These are phyloP conservation scores for Drosophila siamana DNA, from an alignment of 2,888 invertebrate genomes.

Conservation along the genomic window DNA sequence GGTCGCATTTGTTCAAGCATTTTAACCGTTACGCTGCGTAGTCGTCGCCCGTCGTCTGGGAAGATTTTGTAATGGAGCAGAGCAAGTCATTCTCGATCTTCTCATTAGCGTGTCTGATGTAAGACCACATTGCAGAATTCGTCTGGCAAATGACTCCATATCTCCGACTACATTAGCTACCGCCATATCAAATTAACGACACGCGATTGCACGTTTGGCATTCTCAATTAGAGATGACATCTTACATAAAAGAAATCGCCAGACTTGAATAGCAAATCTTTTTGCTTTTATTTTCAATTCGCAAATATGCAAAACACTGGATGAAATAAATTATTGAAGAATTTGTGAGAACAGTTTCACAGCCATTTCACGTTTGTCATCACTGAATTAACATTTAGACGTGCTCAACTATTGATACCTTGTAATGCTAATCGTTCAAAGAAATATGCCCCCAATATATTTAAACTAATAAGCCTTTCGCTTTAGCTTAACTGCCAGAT, in stretches of 20 bases:
- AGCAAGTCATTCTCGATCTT: constrained; percentile 34
- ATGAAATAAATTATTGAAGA: not conserved
- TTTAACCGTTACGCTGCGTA: constrained; percentile 59
- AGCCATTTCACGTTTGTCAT: constrained; percentile 16
- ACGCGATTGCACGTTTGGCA: constrained; percentile 41
- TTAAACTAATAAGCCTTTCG: too few relatives aligned
- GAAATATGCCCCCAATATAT: too few relatives aligned
- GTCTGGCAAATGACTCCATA: constrained; percentile 18
- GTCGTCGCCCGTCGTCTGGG: constrained; percentile 27
- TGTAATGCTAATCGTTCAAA: too few relatives aligned
- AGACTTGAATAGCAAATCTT: not conserved
- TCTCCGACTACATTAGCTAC: constrained; percentile 12
- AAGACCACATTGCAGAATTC: constrained; percentile 26
- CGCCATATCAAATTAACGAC: constrained; percentile 49
- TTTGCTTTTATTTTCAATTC: not conserved
- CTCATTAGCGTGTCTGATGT: constrained; percentile 25
- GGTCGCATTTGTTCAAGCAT: constrained; percentile 51
- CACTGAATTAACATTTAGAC: not conserved
- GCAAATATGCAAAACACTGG: not conserved
- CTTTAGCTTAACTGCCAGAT: too few relatives aligned
- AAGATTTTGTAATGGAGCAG: constrained; percentile 20
- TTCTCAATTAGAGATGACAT: constrained; percentile 25
- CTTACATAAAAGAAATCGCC: constrained; percentile 7
- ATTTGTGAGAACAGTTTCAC: not conserved
- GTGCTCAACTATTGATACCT: not conserved